Percentiles rank a stretch among this genome's conserved stretches.
phyloP scores from a whole-genome alignment of 2,888 invertebrate genomes.

The Drosophila suboccidentalis region DNA sequence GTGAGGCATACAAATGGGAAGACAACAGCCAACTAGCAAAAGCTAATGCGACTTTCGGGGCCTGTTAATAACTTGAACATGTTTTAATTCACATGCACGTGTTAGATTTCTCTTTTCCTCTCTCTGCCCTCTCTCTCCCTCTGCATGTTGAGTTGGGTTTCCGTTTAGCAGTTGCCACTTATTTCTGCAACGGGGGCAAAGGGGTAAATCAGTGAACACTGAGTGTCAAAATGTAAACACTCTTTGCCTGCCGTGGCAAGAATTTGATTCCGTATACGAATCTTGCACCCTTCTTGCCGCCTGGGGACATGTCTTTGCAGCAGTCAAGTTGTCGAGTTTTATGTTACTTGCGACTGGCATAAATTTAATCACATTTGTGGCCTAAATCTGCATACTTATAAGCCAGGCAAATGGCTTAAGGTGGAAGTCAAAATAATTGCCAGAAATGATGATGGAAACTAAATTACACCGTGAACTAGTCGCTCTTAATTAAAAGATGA shows the following conservation, averaged over 20 bases:
- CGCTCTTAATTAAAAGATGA: neutral
- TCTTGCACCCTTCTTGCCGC: conserved; percentile 40
- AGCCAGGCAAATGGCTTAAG: neutral
- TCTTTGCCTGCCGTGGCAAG: conserved; percentile 17
- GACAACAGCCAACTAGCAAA: conserved; percentile 52
- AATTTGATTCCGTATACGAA: conserved; percentile 28
- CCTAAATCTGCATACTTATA: conserved; percentile 35
- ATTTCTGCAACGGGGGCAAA: conserved; percentile 19
- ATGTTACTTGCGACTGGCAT: conserved; percentile 63
- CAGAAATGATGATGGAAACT: conserved; percentile 4
- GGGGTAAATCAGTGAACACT: conserved; percentile 45
- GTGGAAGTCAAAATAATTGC: neutral
- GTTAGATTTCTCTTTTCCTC: neutral
- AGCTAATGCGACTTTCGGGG: conserved; percentile 71
- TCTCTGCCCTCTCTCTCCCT: neutral
- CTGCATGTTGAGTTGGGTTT: conserved; percentile 19
- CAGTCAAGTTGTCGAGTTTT: conserved; percentile 52
- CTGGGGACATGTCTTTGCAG: conserved; percentile 42
- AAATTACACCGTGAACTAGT: neutral
- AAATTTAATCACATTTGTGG: conserved; percentile 69
- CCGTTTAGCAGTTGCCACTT: conserved; percentile 18
- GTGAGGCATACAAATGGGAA: conserved; percentile 31
- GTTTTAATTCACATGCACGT: conserved; percentile 73
- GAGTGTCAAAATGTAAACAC: conserved; percentile 44
- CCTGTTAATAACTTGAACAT: conserved; percentile 78